These are phyloP conservation scores for Discoglossus pictus DNA, from an alignment of 2,797 vertebrate species.

Conservation along the genomic window DNA sequence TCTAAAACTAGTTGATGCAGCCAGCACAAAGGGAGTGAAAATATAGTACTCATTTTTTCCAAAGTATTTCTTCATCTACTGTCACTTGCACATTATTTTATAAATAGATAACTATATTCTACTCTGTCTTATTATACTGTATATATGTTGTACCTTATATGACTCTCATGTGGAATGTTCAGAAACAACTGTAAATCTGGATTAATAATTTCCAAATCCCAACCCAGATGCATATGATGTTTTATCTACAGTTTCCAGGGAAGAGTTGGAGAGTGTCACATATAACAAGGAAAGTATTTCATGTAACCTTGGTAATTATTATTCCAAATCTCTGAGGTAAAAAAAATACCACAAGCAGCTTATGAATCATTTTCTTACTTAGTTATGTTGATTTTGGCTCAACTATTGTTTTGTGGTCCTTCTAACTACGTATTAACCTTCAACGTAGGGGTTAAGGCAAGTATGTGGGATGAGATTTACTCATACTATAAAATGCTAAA, in stretches of 20 bases:
- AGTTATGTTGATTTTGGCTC: conserved; percentile 47
- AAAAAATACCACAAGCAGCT: conserved; percentile 43
- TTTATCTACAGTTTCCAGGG: conserved; percentile 39
- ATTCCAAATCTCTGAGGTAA: conserved; percentile 46
- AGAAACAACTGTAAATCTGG: conserved; percentile 8
- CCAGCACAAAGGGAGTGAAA: no score
- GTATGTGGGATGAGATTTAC: conserved; percentile 43
- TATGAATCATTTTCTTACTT: conserved; percentile 48
- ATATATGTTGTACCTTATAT: no score
- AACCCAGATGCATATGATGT: conserved; percentile 20
- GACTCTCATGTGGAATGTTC: background rate
- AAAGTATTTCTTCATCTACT: no score
- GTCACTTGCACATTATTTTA: no score
- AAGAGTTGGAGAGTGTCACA: conserved; percentile 39
- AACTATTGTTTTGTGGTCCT: conserved; percentile 40
- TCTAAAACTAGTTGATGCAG: no score
- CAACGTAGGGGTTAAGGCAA: conserved; percentile 41
- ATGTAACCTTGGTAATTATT: conserved; percentile 41
- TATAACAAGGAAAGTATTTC: conserved; percentile 35
- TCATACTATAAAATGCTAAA: conserved; percentile 30
- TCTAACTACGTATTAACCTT: conserved; percentile 43
- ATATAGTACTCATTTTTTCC: no score
- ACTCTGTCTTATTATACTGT: no score
- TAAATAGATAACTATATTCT: no score
- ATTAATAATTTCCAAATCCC: conserved; percentile 2